Evolutionary conservation across 2,113 vertebrate genomes (phyloP).

Genomic region (Montifringilla adamsi): DNA sequence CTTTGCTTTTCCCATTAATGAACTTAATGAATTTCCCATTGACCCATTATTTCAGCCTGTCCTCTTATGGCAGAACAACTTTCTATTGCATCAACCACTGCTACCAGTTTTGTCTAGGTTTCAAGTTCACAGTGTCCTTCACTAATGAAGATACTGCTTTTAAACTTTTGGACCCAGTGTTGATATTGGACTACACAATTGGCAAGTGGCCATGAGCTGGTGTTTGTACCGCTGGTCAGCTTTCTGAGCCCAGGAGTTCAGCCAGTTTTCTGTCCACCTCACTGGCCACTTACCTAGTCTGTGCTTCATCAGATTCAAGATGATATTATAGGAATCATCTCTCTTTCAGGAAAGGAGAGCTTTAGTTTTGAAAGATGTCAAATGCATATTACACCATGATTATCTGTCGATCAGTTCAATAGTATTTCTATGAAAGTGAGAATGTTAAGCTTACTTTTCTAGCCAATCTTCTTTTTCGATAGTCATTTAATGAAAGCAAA

Average conservation of each 20-base stretch:
- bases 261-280: not conserved
- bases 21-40: not conserved
- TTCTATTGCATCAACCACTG: not conserved
- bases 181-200: not conserved
- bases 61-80: not conserved
- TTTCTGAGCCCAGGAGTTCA: not conserved
- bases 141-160: not conserved
- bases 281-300: not conserved
- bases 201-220: not conserved
- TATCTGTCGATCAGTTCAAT: rapidly evolving
- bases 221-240: not conserved
- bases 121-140: not conserved
- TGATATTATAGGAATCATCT: not conserved
- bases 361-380: not conserved
- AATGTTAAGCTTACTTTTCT: not conserved
- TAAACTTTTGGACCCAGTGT: not conserved
- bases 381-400: not conserved
- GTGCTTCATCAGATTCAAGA: not conserved
- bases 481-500: not conserved
- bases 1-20: not conserved
- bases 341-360: not conserved
- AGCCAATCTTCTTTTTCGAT: not conserved
- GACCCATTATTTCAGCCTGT: not conserved
- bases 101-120: not conserved
- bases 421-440: not conserved